Evolutionary conservation across 2,113 vertebrate genomes (phyloP), one percentile per base, ranked within the genome.

Genomic region (Caracal caracal): DNA sequence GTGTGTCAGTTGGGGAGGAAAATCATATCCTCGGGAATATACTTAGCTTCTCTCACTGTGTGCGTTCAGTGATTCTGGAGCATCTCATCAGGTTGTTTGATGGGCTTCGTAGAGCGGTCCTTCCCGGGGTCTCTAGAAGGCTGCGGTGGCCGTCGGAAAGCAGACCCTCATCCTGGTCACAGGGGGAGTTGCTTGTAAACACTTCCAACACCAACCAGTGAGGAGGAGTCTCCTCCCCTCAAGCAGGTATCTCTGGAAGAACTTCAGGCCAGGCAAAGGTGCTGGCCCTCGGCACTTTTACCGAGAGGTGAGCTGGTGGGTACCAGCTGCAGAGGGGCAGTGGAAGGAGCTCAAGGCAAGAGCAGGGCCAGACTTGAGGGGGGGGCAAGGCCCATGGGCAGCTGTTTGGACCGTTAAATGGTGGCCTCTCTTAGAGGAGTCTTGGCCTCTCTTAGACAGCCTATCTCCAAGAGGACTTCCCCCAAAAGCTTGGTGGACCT

Each of bases 301-400:
- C 28, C 6, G 2, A 40, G 47, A 37, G 10, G 4, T 7, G n/a
- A 66, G 30, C 13, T 76, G n/a, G 20, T 0, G 4, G 17, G 22
- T 33, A 15, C 28, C 76, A 49, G 70, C 35, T 61, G 15, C 35
- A 10, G 49, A 61, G 33, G 19, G 49, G 2, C 0, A 7, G 0
- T 33, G 51, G 61, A 9, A 13, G 61, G 26, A 68, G 35, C 33
- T 10, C 6, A 1, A 61, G 80, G 51, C n/a, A 22, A n/a, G 53
- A 19, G 33, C 35, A 26, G 6, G 19, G 30, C 8, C n/a, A 10
- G 24, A 2, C 22, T 63, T 10, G 26, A 6, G 35, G 43, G 20
- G 43, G 26, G 11, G 26, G 19, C 6, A 0, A 8, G 6, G 53
- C 8, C 8, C 1, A 11, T 15, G 10, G 63, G 35, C 61, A 90